Evolutionary conservation across 2,113 vertebrate genomes (phyloP).

Genomic region (Laticauda colubrina): DNA sequence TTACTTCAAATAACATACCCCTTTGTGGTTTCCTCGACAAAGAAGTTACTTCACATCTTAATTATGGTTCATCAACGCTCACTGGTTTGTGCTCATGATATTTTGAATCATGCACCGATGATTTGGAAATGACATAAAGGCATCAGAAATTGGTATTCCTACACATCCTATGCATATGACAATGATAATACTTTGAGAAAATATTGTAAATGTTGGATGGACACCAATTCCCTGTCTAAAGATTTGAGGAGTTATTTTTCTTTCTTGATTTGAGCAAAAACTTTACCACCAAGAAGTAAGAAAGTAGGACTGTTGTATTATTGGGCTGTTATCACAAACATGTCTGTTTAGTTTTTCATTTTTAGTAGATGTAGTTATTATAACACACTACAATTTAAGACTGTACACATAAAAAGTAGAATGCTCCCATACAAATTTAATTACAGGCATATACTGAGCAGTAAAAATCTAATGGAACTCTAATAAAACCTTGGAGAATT

Average conservation of each 20-base stretch:
- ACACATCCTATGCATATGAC: background rate
- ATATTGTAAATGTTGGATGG: background rate
- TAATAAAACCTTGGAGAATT: background rate
- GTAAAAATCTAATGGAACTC: background rate
- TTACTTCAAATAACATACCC: background rate
- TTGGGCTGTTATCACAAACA: background rate
- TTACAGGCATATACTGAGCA: background rate
- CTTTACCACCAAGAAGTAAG: background rate
- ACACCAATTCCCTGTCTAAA: background rate
- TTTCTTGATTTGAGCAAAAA: background rate
- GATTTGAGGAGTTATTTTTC: background rate
- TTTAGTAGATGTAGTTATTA: background rate
- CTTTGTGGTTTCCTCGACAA: background rate
- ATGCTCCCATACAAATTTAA: background rate
- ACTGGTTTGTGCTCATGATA: background rate
- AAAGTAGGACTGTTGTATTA: background rate
- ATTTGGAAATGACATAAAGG: background rate
- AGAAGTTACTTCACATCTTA: background rate
- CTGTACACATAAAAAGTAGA: background rate
- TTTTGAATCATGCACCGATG: background rate
- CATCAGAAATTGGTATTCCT: background rate
- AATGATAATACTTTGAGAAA: background rate
- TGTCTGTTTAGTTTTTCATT: background rate
- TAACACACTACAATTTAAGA: background rate
- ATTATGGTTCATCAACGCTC: background rate